Base-by-base conservation (phyloP, 2,888 invertebrate genomes). In the Napeogenes inachia region DNA sequence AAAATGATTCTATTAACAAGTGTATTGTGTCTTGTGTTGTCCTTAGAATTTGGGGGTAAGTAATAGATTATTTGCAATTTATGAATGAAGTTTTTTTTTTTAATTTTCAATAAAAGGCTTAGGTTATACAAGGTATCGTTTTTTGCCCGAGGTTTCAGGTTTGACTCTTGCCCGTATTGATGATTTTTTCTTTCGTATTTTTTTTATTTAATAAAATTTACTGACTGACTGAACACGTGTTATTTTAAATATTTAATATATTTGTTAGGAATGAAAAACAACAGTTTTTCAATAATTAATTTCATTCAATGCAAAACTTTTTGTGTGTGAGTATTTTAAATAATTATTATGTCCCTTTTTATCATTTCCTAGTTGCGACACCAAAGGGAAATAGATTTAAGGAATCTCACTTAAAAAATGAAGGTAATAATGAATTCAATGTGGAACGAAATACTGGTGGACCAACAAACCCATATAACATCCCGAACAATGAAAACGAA, bases 1-100 rank as follows among this genome's bases (percentile, higher is more conserved):
- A 66, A 59, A 65, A 68, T 68, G 66, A 56, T 54, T n/a, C 62
- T 59, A 53, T 59, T 59, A 50, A 21, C 21, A 21, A 53, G 45
- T 46, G 61, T 65, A 45, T 54, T 68, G 42, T 68, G 64, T 63
- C 56, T 61, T 64, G 59, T 68, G 61, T 57, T 69, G 38, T 64
- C 46, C 59, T 57, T 61, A 21, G 60, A 59, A 33, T 30, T 45
- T 50, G 68, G 57, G 30, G 68, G 69, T 68, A 50, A 62, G 68
- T 64, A 50, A 55, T 5, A 50, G 56, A 45, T 57, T 56, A 56
- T 56, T 13, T 13, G 12, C 42, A 42, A 55, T 47, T 45, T n/a
- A 33, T 30, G 10, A 53, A 5, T 47, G 30, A 56, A 63, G 57
- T 38, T 21, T 21, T 21, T 21, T 21, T 21, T 21, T 21, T 21